A percentile compares a stretch with the other conserved stretches of the same genome.
These are phyloP conservation scores for Pionites leucogaster DNA, from an alignment of 2,113 vertebrate genomes.

Conservation along the genomic window DNA sequence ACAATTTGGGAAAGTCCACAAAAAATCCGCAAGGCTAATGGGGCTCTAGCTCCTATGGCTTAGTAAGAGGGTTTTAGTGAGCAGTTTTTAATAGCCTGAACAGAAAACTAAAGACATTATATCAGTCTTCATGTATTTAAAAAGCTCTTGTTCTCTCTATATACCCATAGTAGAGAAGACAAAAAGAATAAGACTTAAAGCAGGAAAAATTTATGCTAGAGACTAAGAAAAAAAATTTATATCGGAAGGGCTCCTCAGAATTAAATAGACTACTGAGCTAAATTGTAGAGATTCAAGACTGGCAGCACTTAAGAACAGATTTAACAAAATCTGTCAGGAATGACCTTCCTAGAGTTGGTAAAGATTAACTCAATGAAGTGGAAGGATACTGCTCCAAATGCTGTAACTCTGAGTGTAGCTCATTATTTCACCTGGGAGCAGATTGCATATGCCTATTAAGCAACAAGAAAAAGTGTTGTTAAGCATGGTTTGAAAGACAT, in stretches of 20 bases:
- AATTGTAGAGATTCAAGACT: neutral
- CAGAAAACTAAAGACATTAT: neutral
- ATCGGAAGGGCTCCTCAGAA: neutral
- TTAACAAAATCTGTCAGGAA: constrained; percentile 20
- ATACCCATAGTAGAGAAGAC: neutral
- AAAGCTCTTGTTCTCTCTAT: neutral
- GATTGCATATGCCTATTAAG: constrained; percentile 47
- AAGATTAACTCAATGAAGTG: neutral
- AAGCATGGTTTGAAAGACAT: constrained; percentile 44
- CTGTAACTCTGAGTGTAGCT: neutral
- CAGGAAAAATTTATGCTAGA: neutral
- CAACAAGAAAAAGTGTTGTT: constrained; percentile 30
- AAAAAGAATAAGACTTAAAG: neutral
- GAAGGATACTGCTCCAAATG: neutral
- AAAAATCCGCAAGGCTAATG: rapidly evolving
- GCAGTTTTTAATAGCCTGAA: neutral
- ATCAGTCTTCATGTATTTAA: neutral
- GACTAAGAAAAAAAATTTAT: neutral
- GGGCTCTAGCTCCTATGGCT: neutral
- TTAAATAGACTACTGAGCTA: neutral
- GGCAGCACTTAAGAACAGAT: neutral
- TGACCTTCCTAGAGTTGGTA: neutral
- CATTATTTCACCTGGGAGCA: constrained; percentile 46
- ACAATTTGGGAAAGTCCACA: neutral
- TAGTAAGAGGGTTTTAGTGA: neutral